These are phyloP conservation scores for Salminus brasiliensis DNA, from an alignment of 2,113 vertebrate genomes.

Conservation along the genomic window DNA sequence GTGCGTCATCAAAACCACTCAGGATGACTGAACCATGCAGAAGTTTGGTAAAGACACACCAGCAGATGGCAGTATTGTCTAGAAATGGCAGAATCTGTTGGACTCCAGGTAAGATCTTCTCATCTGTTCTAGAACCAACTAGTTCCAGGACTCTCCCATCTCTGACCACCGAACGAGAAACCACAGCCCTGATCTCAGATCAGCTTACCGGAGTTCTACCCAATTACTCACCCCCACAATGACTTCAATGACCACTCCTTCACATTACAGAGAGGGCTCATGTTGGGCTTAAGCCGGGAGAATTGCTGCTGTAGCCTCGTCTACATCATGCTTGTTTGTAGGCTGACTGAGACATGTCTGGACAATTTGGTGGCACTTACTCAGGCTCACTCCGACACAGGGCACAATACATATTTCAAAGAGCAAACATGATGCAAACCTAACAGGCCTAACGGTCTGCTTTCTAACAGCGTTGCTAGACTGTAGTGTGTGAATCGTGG, in stretches of 20 bases:
- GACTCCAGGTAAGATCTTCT: neutral
- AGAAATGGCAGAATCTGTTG: no score
- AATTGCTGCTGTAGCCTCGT: constrained; percentile 2
- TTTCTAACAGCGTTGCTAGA: neutral
- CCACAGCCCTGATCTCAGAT: neutral
- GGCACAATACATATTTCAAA: neutral
- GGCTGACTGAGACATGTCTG: neutral
- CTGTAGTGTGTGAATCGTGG: constrained; percentile 1
- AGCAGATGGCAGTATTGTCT: constrained; percentile 12
- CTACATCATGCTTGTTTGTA: neutral
- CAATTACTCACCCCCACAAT: neutral
- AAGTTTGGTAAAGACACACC: neutral
- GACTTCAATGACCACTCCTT: neutral
- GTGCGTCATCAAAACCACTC: no score
- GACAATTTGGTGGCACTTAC: constrained; percentile 2
- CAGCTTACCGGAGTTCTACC: neutral
- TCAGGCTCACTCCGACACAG: neutral
- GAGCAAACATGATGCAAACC: neutral
- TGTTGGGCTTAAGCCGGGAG: neutral
- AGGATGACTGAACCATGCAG: no score
- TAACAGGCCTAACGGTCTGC: neutral
- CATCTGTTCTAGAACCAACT: neutral
- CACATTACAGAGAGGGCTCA: neutral
- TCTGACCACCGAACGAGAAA: neutral
- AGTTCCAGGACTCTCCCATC: neutral